Evolutionary conservation across 2,113 vertebrate genomes (phyloP), one percentile per base, ranked within the genome.

Genomic region (Oxyura jamaicensis): DNA sequence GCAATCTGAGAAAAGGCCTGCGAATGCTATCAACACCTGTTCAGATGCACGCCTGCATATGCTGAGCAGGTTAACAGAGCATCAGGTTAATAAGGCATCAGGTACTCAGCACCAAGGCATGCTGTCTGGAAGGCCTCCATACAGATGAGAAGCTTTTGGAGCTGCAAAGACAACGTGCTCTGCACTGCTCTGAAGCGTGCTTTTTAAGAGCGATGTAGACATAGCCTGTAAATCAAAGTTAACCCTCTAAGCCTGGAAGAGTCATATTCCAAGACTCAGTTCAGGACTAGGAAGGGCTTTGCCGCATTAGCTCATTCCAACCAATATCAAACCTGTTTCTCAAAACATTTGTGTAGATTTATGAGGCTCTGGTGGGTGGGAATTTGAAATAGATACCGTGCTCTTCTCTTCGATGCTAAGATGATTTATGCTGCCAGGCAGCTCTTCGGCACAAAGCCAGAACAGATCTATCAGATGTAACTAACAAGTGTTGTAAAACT

Each of bases 381-480:
- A 95, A 95, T 86, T 84, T 92, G 91, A 96, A 97, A 95, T 15
- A 90, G 94, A 92, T 86, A 92, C 94, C 1, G 0, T 56, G 77
- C 83, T 95, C 87, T 83, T 95, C 93, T 95, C 77, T 87, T 81
- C 81, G 68, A 91, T 83, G 83, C 65, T 86, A 89, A 76, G 83
- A 94, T 95, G 95, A 97, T 97, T 97, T 97, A 94, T 76, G 92
- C 63, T 79, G 86, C 84, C 81, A 88, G 88, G 86, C 94, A 97
- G 90, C 50, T 90, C 76, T 56, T 52, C 1, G 92, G 93, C 92
- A 89, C 8, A 1, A 59, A 74, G 93, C 91, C 93, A 96, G 86
- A 88, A 76, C 8, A 88, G 75, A 95, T 88, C 83, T 75, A 65
- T 94, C 90, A 91, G 91, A 93, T 74, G 65, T 0, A 2, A 93